Base-by-base conservation (phyloP, 23 tunicate species). In the Aplidium turbinatum region DNA sequence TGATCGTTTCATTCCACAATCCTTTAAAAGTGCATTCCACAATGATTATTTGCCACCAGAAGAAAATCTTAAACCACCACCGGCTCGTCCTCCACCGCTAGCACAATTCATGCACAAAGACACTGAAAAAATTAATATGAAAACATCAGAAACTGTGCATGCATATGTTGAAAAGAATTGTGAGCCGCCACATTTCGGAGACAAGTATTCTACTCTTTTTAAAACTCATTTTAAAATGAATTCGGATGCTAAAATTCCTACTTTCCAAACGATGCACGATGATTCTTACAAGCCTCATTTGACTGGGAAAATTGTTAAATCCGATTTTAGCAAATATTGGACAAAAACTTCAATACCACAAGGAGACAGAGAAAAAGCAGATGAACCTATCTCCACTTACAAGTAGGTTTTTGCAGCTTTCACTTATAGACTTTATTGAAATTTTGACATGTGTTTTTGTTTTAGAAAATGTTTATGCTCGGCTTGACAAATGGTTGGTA, bases 311-410 rank as follows among this genome's bases (percentile, higher is more conserved):
- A 27, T 21, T 38, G 57, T 62, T 34, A 60, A 30, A 28, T 47
- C 96, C 1, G 52, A 68, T 9, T 51, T 82, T 23, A 67, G 72
- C 27, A 76, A 48, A 18, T 52, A 23, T 42, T 74, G 81, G 78
- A 52, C 65, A 33, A 75, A 68, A 60, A 88, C 83, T 45, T 62
- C 64, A 16, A 57, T 88, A 58, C 96, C 96, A 46, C 96, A 88
- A 67, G 96, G 96, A 67, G 96, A 88, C 46, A 76, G 68, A 55
- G 87, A 81, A 57, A 82, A 81, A 45, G 87, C 87, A 47, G 96
- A 88, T 24, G 78, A 68, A 19, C 96, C 87, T 29, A 60, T 82
- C 9, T 83, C 89, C 3, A 57, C 36, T 30, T 88, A 88, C 73
- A 60, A 65, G 87, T 80, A 35, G 18, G 50, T 60, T 42, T n/a